Evolutionary conservation across 2,113 vertebrate species (phyloP), one percentile per base, ranked within the genome.

Genomic region (Podarcis raffonei): DNA sequence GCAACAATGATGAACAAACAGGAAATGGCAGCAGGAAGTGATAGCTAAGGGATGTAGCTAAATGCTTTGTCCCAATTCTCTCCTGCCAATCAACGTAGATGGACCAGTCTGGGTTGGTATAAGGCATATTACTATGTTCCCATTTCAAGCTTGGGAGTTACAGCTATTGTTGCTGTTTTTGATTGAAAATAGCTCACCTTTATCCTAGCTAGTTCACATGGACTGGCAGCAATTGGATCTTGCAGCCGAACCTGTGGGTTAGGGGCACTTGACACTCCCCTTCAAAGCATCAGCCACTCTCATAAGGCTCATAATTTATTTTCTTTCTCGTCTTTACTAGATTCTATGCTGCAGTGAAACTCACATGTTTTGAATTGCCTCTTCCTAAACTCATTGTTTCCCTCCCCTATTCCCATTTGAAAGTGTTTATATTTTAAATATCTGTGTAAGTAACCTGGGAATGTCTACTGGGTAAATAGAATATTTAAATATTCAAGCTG

Each of bases 401-500:
- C 68, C 81, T 90, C 75, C 81, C 91, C 75, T 0, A 35, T 80
- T 80, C 30, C 77, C 66, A 80, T 30, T 27, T 79, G 90, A 93
- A 93, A 16, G 89, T 81, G n/a, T 37, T 90, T 77, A 30, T 57
- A 79, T 7, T 27, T 94, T 93, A 90, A 90, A 85, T 90, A 92
- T 87, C 65, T 92, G 71, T 79, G 39, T 27, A 84, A 84, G 75
- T 84, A 89, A 84, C 74, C 81, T 84, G 82, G 42, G 74, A 48
- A 57, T 89, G 74, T 79, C 74, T 84, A 78, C 15, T 57, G 66
- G n/a, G 66, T 93, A 93, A 94, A 92, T 88, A 59, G 89, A 87
- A 82, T 94, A 83, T 84, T 92, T 94, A 92, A 87, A 90, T 94
- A 88, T 91, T 95, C 93, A 74, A 87, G 89, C 92, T 91, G 83